Evolutionary conservation across 2,797 vertebrate genomes (phyloP).

Genomic region (Artibeus lituratus): DNA sequence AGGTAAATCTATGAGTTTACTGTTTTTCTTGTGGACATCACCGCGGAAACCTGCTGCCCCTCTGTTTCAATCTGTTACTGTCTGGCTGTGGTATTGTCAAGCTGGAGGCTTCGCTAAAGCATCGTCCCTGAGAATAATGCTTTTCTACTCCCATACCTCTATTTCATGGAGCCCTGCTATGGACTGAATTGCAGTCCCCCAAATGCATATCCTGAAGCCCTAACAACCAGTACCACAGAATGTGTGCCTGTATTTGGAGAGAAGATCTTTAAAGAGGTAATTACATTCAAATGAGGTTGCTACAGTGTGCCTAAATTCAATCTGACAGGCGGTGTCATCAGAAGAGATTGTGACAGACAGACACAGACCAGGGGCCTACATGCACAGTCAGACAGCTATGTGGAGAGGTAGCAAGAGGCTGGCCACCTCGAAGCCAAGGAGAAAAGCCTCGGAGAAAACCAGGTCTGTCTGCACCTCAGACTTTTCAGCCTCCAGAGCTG

Average conservation of each 20-base stretch:
- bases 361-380: rapidly evolving
- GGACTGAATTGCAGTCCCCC: not conserved
- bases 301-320: not conserved
- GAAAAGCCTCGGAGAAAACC: not conserved
- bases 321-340: not conserved
- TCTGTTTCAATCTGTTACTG: not conserved
- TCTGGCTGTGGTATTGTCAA: not conserved
- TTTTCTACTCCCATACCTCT: not conserved
- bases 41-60: not conserved
- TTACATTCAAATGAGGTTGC: not conserved
- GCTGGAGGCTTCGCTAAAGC: not conserved
- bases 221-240: not conserved
- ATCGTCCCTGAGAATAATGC: not conserved
- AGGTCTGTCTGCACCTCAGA: not conserved
- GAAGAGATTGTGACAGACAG: not conserved
- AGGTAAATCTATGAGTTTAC: not conserved
- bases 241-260: not conserved
- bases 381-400: not conserved
- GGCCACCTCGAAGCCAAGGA: not conserved
- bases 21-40: not conserved
- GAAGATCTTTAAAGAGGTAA: not conserved
- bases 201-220: not conserved
- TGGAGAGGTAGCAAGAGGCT: not conserved
- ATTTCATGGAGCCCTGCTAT: not conserved
- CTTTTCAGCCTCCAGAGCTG: not conserved